Percentiles rank a stretch among this genome's conserved stretches.
Conservation (phyloP, 2,888 invertebrate genomes). For the Operophtera brumata region DNA sequence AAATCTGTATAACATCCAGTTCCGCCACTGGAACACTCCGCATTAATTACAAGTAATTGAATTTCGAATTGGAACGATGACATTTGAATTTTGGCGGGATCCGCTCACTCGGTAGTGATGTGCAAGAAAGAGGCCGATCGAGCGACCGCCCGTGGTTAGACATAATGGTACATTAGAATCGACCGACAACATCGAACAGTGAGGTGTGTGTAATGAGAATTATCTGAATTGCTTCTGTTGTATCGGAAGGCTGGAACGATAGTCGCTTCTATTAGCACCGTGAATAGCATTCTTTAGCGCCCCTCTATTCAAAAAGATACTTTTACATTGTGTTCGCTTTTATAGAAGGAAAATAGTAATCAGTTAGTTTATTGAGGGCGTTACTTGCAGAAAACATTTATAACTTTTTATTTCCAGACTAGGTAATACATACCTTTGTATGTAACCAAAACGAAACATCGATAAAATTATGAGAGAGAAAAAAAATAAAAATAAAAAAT, state of each 20-base stretch:
- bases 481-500: no score
- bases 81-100: conserved; percentile 81
- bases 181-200: conserved; percentile 71
- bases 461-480: neutral
- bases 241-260: conserved; percentile 67
- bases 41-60: conserved; percentile 84
- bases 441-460: neutral
- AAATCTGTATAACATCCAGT: conserved; percentile 67
- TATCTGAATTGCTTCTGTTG: conserved; percentile 78
- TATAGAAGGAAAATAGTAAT: conserved; percentile 72
- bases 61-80: conserved; percentile 85
- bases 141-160: conserved; percentile 68
- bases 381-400: conserved; percentile 65
- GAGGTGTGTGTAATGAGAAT: conserved; percentile 80
- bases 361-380: conserved; percentile 72
- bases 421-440: neutral
- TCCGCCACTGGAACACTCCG: conserved; percentile 71
- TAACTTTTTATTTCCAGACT: neutral
- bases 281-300: conserved; percentile 71
- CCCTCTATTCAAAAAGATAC: conserved; percentile 69
- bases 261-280: conserved; percentile 62
- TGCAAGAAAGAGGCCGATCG: conserved; percentile 72
- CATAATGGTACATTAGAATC: conserved; percentile 73
- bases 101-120: conserved; percentile 71
- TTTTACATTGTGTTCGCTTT: conserved; percentile 69